These are phyloP conservation scores for Branchinecta lindahli DNA, from an alignment of 1,140 invertebrate genomes.

Conservation along the genomic window DNA sequence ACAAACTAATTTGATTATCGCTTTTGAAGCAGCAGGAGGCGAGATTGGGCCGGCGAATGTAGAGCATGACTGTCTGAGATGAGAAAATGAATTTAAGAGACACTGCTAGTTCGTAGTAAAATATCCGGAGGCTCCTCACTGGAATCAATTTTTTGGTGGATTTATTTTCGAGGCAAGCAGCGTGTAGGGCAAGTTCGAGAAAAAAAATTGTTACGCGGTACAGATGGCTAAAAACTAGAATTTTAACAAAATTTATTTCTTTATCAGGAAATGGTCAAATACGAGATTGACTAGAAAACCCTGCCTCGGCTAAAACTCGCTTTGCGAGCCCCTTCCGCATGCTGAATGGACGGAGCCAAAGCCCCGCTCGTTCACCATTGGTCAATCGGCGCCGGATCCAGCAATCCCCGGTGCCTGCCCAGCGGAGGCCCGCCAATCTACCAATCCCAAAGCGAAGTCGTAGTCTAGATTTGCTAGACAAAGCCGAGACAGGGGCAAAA, in stretches of 20 bases:
- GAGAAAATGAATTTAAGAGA: too few relatives aligned
- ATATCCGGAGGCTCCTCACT: too few relatives aligned
- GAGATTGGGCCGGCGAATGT: too few relatives aligned
- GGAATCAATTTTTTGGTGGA: too few relatives aligned
- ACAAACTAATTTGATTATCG: too few relatives aligned
- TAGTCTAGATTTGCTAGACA: not conserved
- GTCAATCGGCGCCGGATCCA: not conserved
- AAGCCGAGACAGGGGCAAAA: not conserved
- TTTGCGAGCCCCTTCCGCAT: not conserved
- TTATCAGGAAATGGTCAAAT: not conserved
- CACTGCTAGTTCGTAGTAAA: too few relatives aligned
- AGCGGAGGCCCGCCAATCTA: not conserved
- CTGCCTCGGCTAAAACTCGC: not conserved
- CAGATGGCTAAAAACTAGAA: too few relatives aligned
- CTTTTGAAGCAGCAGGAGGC: too few relatives aligned
- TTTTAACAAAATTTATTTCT: not conserved
- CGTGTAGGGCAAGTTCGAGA: too few relatives aligned
- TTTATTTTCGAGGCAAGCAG: too few relatives aligned
- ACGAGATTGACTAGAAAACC: not conserved
- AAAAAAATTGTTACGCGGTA: too few relatives aligned
- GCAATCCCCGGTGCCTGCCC: constrained; percentile 10
- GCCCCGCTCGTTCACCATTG: constrained; percentile 16
- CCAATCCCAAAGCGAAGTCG: constrained; percentile 2
- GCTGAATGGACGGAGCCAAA: not conserved
- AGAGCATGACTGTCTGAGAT: too few relatives aligned